These are phyloP conservation scores for Embidobia sp. DNA, from an alignment of 2,888 invertebrate genomes.

Conservation along the genomic window DNA sequence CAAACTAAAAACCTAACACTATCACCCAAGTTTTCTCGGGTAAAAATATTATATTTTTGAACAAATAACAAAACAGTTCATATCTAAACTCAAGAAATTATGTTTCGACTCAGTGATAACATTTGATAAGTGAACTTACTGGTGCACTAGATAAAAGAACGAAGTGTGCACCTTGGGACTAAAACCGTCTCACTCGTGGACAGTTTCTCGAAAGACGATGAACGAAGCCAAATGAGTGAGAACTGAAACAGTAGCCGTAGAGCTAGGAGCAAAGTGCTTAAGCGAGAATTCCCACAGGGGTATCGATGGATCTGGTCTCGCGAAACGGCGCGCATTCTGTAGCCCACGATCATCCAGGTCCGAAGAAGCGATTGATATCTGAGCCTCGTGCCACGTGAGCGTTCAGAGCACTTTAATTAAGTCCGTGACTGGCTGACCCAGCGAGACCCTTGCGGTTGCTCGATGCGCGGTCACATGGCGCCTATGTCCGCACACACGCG, in stretches of 20 bases:
- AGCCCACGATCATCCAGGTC: constrained; percentile 70
- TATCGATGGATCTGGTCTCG: constrained; percentile 64
- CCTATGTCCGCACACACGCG: constrained; percentile 67
- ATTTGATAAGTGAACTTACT: too few species aligned
- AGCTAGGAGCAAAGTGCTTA: constrained; percentile 46
- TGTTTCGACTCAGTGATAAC: too few species aligned
- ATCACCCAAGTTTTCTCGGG: too few species aligned
- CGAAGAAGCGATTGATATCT: constrained; percentile 79
- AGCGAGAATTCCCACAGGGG: constrained; percentile 63
- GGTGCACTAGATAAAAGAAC: too few species aligned
- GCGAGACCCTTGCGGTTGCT: constrained; percentile 72
- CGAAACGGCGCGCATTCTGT: constrained; percentile 60
- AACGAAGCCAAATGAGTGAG: constrained; percentile 23
- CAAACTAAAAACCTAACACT: too few species aligned
- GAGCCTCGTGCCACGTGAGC: constrained; percentile 77
- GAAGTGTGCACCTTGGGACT: too few species aligned
- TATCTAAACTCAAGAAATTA: too few species aligned
- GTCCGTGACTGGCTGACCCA: constrained; percentile 81
- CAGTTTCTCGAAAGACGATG: too few species aligned
- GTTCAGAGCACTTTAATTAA: constrained; percentile 79
- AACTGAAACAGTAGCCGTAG: constrained; percentile 11
- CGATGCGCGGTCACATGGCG: constrained; percentile 74
- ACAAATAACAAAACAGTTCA: too few species aligned
- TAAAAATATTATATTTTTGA: too few species aligned
- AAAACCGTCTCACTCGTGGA: too few species aligned